phyloP scores from a whole-genome alignment of 2,888 invertebrate species.

The Apodemia duryi region DNA sequence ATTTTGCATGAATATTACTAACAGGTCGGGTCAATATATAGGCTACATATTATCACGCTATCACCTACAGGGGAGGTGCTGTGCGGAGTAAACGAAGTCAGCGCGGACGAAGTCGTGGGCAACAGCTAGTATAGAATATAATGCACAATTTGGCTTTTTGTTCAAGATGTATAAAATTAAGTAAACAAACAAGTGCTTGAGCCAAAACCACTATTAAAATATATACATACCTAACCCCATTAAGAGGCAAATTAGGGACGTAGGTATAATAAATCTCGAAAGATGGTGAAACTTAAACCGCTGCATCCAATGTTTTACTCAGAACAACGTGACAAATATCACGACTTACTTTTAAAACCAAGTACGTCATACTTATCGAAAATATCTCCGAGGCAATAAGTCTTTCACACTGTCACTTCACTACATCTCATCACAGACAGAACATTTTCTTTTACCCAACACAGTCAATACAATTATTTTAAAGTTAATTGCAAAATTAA shows the following conservation, averaged over 20 bases:
- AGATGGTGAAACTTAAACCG: constrained; percentile 12
- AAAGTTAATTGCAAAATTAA: constrained; percentile 30
- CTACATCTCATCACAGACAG: constrained; percentile 11
- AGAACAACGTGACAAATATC: constrained; percentile 33
- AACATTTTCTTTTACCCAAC: not conserved
- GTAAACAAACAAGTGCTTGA: not conserved
- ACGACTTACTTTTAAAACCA: constrained; percentile 53
- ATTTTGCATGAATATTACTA: too few species aligned
- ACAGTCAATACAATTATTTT: constrained; percentile 4
- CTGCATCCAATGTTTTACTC: constrained; percentile 19
- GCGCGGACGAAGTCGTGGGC: too few species aligned
- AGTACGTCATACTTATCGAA: constrained; percentile 50
- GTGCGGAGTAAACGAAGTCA: too few species aligned
- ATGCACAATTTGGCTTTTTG: too few species aligned
- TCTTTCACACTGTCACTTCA: constrained; percentile 16
- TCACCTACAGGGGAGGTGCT: too few species aligned
- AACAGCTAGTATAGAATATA: too few species aligned
- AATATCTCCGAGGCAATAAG: constrained; percentile 20
- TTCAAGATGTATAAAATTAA: too few species aligned
- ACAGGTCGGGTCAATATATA: too few species aligned
- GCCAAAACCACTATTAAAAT: not conserved
- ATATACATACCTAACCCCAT: constrained; percentile 10
- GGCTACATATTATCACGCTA: too few species aligned
- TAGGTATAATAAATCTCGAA: not conserved
- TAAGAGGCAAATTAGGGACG: constrained; percentile 1